Conservation (phyloP, 2,113 vertebrate genomes). For the Camelus dromedarius region DNA sequence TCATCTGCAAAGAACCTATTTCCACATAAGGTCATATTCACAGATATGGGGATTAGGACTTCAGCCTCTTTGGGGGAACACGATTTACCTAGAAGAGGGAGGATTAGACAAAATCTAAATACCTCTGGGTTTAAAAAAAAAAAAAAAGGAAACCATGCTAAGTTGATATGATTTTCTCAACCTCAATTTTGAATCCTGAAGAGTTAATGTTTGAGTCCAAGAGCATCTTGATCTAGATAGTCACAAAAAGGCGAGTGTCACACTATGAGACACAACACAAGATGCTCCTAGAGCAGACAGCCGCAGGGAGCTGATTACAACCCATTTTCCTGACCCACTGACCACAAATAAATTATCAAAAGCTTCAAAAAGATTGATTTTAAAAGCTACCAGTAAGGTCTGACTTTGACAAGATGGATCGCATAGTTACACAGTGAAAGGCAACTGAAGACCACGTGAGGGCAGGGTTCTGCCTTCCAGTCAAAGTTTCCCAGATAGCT, state of each 20-base stretch:
- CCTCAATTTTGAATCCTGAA: not conserved
- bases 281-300: not conserved
- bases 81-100: not conserved
- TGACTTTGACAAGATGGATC: conserved; percentile 7
- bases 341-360: not conserved
- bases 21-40: not conserved
- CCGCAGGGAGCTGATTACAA: not conserved
- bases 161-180: not conserved
- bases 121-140: not conserved
- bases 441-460: not conserved
- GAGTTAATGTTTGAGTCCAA: not conserved
- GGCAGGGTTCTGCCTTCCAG: not conserved
- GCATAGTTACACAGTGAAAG: not conserved
- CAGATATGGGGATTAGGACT: not conserved
- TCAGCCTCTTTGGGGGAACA: not conserved
- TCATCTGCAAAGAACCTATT: not conserved
- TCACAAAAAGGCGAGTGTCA: not conserved
- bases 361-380: not conserved
- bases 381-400: not conserved
- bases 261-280: not conserved
- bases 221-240: not conserved
- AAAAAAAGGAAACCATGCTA: not conserved
- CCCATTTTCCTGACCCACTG: not conserved
- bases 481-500: not conserved
- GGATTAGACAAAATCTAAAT: not conserved